phyloP scores from a whole-genome alignment of 2,888 invertebrate genomes.

The Siphlonurus alternatus region DNA sequence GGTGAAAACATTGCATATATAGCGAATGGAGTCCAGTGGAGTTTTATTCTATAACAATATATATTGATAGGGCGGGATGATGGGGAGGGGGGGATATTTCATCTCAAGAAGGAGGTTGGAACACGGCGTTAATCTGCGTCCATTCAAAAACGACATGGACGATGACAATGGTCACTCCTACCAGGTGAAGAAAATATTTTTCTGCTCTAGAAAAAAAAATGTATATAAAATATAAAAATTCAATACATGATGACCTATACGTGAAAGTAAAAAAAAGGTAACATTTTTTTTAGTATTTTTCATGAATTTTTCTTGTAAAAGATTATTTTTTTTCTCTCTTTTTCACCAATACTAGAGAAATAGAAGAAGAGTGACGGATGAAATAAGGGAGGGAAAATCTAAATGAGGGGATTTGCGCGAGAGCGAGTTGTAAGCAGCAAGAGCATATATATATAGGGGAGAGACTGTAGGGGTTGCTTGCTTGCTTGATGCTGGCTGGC shows the following conservation, averaged over 20 bases:
- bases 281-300: background rate
- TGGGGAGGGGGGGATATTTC: background rate
- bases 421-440: background rate
- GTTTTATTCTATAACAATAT: background rate
- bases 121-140: conserved; percentile 3
- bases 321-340: background rate
- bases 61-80: background rate
- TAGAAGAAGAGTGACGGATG: background rate
- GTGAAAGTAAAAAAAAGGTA: background rate
- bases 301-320: background rate
- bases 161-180: conserved; percentile 2
- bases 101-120: background rate
- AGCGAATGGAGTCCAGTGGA: background rate
- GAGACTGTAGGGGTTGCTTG: too few relatives aligned
- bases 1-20: background rate
- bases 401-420: background rate
- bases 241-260: background rate
- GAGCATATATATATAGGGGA: too few relatives aligned
- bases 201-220: background rate
- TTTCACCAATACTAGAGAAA: background rate
- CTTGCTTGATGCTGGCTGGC: too few relatives aligned
- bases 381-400: background rate
- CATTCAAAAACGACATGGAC: background rate
- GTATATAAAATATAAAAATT: background rate
- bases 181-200: background rate